Base-by-base conservation (phyloP, 2,888 invertebrate genomes). In the Pachymerium ferrugineum region DNA sequence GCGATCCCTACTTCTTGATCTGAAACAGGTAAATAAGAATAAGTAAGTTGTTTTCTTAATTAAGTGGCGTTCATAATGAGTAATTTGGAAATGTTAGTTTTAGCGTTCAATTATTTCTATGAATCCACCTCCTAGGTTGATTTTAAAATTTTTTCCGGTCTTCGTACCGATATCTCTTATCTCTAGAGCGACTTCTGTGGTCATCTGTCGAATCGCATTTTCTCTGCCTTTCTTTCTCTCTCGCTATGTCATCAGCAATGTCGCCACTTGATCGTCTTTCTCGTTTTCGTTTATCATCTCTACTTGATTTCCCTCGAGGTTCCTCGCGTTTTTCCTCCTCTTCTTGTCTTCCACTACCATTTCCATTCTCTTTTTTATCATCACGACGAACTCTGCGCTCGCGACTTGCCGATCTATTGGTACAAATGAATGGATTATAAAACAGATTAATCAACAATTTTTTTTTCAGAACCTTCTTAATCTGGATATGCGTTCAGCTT, bases 341-440 rank as follows among this genome's bases (percentile, higher is more conserved):
- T 38, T 70, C 19, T 74, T 25, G 70, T 75, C 67, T 75, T 77
- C 72, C 76, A 75, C 33, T 14, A 19, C 76, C 84, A 22, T 72
- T 71, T 69, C 75, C 74, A 70, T 75, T 73, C 25, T 73, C 69
- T 8, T 54, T 33, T 16, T 75, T 74, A 12, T 73, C 74, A 1
- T 67, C 67, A 12, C 70, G 22, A 19, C 73, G 38, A 12, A 33
- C 29, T 25, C 25, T 31, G 10, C 74, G 35, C 14, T 75, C 75
- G 28, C 75, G 29, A 38, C 75, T 75, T 5, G 70, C 62, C 10
- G 75, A 75, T 54, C 75, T 75, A 28, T 16, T n/a, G n/a, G n/a
- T n/a, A n/a, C n/a, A n/a, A n/a, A n/a, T n/a, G n/a, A n/a, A n/a
- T n/a, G n/a, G n/a, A n/a, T n/a, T n/a, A n/a, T n/a, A n/a, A n/a